A percentile compares a stretch with the other conserved stretches of the same genome.
Evolutionary conservation across 1,140 invertebrate species (phyloP).

Genomic region (Muscidifurax raptorellus): DNA sequence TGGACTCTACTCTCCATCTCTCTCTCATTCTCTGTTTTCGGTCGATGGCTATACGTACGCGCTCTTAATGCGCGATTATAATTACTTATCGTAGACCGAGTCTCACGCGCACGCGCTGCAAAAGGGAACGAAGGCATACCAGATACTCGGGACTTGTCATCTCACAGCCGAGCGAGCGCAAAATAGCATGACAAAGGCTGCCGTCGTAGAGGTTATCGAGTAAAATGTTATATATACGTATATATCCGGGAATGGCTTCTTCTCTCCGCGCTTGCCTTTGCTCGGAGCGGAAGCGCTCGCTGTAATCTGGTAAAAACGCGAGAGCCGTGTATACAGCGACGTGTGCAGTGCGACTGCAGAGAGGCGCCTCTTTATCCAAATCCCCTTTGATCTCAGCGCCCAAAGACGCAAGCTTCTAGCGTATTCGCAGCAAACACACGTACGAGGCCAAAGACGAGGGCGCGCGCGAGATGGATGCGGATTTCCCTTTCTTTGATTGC

Average conservation of each 20-base stretch:
- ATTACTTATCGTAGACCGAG: too few species aligned
- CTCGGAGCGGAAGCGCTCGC: not conserved
- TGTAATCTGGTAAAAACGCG: conserved; percentile 40
- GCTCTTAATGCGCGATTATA: too few species aligned
- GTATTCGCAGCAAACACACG: conserved; percentile 27
- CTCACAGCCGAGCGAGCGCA: not conserved
- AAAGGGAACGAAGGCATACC: too few species aligned
- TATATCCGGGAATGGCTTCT: not conserved
- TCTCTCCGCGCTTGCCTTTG: not conserved
- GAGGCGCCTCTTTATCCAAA: conserved; percentile 43
- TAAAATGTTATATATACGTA: conserved; percentile 3
- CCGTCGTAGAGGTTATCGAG: not conserved
- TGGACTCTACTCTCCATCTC: too few species aligned
- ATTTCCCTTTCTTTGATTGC: conserved; percentile 8
- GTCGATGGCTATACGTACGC: too few species aligned
- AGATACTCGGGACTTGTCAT: too few species aligned
- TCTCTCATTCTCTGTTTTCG: too few species aligned
- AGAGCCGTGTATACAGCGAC: not conserved
- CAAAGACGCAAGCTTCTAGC: conserved; percentile 27
- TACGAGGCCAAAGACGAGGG: not conserved
- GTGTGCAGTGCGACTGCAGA: conserved; percentile 2
- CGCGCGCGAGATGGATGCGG: not conserved
- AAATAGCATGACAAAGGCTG: not conserved
- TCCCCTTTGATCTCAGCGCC: conserved; percentile 48
- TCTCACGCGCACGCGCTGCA: too few species aligned